Evolutionary conservation across 2,888 invertebrate genomes (phyloP), one percentile per base, ranked within the genome.

Genomic region (Mythimna vitellina): DNA sequence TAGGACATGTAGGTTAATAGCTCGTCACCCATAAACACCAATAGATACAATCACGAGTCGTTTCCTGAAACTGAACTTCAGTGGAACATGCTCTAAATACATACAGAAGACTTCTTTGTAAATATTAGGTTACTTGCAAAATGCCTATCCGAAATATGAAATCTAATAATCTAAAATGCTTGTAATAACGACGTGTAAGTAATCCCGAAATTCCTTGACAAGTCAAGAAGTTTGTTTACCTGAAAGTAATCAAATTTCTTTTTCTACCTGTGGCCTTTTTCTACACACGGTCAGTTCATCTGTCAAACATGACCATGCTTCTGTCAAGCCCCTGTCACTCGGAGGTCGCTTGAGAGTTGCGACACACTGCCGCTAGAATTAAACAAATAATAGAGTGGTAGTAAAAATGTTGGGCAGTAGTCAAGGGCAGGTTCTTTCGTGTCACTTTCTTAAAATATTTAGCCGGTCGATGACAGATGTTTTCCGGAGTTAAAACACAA

Each of bases 241-340:
- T 66, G 46, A 29, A 12, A n/a, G 32, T n/a, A 25, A 17, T n/a
- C 1, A 32, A 17, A 32, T 60, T 49, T 29, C 10, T 32, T 17
- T 60, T 38, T 35, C 8, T 20, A 63, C 57, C 68, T 65, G 29
- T 63, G 57, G 57, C 58, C 51, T 62, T 65, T 9, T 25, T 53
- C 25, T 65, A 51, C 73, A 73, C 57, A 62, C 84, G 76, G 85
- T 65, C 83, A 75, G 73, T 71, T 64, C 82, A 83, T 35, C 81
- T 86, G 86, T 86, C 88, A 82, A 82, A 71, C 76, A 65, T 86
- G 87, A 88, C 87, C 87, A 86, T 85, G 85, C 80, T 73, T 82
- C 86, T 84, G 83, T 89, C 89, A 84, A 49, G 63, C 70, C 61
- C 53, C 20, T 67, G 78, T 73, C 77, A 82, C 25, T 58, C 63